Conservation (phyloP, 2,797 vertebrate species). For the Chelon auratus region DNA sequence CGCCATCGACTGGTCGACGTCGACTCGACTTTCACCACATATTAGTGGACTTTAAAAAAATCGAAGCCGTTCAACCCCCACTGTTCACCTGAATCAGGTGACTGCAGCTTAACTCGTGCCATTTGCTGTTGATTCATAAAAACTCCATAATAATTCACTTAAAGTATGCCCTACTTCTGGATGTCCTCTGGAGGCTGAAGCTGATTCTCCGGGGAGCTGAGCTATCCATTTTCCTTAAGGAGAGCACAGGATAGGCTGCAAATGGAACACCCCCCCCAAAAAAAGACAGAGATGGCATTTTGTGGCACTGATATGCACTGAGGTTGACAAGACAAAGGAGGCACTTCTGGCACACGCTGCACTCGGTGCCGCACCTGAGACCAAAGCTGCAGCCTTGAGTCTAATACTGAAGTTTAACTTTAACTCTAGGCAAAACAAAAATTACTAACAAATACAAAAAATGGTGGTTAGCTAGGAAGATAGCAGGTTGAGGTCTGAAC, state of each 20-base stretch:
- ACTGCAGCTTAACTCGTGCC: constrained; percentile 13
- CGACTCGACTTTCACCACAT: too few relatives aligned
- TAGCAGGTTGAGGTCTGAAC: not conserved
- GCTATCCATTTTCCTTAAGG: constrained; percentile 59
- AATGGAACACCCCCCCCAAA: constrained; percentile 33
- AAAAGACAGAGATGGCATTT: constrained; percentile 40
- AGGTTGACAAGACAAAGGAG: constrained; percentile 35
- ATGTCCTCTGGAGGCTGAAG: constrained; percentile 49
- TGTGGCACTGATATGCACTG: constrained; percentile 38
- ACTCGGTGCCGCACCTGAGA: constrained; percentile 9
- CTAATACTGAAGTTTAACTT: not conserved
- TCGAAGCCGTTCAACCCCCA: too few relatives aligned
- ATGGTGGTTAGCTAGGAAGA: not conserved
- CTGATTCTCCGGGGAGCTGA: constrained; percentile 45
- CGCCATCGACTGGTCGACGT: too few relatives aligned
- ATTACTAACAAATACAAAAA: too few relatives aligned
- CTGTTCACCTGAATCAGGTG: constrained; percentile 21
- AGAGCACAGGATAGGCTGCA: constrained; percentile 27
- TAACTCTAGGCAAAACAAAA: not conserved
- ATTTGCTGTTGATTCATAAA: constrained; percentile 27
- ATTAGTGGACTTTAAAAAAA: too few relatives aligned
- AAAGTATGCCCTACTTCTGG: constrained; percentile 58
- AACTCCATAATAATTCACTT: constrained; percentile 10
- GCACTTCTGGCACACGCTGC: constrained; percentile 12
- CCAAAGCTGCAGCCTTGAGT: not conserved